Percentiles rank a stretch among this genome's conserved stretches.
Conservation (phyloP, 1,140 invertebrate genomes). For the Chelonus insularis region DNA sequence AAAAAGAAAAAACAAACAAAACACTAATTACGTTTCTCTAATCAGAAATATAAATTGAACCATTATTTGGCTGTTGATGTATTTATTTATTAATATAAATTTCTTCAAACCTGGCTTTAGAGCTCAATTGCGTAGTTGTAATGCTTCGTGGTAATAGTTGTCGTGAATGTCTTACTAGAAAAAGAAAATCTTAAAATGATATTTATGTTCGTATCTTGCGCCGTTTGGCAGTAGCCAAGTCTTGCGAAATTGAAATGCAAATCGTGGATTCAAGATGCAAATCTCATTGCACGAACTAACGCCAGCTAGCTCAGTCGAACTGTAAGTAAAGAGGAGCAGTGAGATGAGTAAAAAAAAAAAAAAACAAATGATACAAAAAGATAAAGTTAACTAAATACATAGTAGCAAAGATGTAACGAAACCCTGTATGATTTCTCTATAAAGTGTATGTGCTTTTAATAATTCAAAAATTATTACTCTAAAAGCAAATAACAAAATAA, state of each 20-base stretch:
- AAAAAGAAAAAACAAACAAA: no score
- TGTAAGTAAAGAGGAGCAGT: conserved; percentile 1
- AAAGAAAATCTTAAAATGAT: conserved; percentile 44
- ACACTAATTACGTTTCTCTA: no score
- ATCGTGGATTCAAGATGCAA: conserved; percentile 57
- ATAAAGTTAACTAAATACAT: not conserved
- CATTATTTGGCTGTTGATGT: no score
- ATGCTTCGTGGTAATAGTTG: not conserved
- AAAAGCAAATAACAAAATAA: not conserved
- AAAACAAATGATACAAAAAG: not conserved
- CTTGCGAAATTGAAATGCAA: conserved; percentile 59
- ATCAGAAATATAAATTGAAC: no score
- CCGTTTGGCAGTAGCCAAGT: conserved; percentile 52
- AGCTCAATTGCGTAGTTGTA: not conserved
- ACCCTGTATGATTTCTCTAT: no score
- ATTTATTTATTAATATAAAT: no score
- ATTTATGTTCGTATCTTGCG: conserved; percentile 55
- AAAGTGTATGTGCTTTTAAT: not conserved
- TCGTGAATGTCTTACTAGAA: conserved; percentile 19
- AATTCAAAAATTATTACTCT: not conserved
- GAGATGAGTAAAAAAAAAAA: not conserved
- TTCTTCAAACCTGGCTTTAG: no score
- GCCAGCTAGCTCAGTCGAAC: conserved; percentile 41
- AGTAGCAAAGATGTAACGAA: no score
- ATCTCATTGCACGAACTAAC: conserved; percentile 56